Percentiles rank a stretch among this genome's conserved stretches.
Evolutionary conservation across 2,797 vertebrate species (phyloP).

Genomic region (Tarsius wallacei): DNA sequence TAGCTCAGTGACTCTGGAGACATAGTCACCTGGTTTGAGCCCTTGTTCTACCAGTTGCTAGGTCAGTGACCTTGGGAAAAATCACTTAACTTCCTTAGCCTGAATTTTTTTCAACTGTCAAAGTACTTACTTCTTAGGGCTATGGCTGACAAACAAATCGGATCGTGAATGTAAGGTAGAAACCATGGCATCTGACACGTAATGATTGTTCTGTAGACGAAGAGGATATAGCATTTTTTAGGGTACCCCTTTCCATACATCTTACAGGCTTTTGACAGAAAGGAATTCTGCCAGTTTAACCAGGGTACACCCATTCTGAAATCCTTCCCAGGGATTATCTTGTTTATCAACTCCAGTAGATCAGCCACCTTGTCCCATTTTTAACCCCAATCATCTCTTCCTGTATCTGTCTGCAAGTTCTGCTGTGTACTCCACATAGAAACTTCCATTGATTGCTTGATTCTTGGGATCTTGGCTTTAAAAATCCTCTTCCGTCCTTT

Average conservation of each 20-base stretch:
- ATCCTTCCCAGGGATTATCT: background rate
- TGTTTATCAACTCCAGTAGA: background rate
- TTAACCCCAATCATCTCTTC: background rate
- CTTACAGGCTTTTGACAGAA: background rate
- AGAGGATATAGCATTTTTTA: background rate
- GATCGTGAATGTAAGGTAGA: background rate
- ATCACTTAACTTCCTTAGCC: background rate
- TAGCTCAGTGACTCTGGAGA: background rate
- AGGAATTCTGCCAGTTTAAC: background rate
- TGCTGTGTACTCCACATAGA: background rate
- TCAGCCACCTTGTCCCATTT: background rate
- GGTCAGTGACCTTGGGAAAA: background rate
- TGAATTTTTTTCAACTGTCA: background rate
- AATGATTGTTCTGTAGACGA: background rate
- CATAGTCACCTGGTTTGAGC: background rate
- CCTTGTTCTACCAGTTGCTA: background rate
- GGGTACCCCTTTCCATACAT: rapidly evolving
- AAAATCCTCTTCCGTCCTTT: background rate
- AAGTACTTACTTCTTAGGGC: background rate
- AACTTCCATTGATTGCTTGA: background rate
- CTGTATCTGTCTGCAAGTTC: background rate
- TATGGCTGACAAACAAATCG: background rate
- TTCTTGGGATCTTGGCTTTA: background rate
- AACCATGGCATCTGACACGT: background rate
- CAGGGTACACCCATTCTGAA: background rate